Evolutionary conservation across 2,113 vertebrate genomes (phyloP), one percentile per base, ranked within the genome.

Genomic region (Cephalopholis sonnerati): DNA sequence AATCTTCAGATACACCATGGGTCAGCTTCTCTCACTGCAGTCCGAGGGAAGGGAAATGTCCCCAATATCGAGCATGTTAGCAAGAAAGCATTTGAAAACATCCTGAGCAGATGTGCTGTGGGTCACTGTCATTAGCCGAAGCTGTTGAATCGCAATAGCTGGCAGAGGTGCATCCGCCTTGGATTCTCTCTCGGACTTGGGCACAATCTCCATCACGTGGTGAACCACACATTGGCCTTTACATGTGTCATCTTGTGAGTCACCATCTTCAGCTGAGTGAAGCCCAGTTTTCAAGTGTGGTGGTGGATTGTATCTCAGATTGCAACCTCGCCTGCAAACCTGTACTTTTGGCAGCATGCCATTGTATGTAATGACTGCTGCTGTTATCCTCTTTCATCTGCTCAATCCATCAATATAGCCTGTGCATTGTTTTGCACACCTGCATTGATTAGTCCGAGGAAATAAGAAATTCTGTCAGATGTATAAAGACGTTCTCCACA

Each of bases 111-210:
- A 84, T 79, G 77, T 76, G 83, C 50, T 82, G 69, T 32, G 53
- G 54, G 78, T 67, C 29, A 84, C 57, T 66, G 69, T 78, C 74
- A 82, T 84, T 82, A 82, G 24, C 51, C 57, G 57, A 24, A 62
- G 50, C 65, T 79, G 77, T 69, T 68, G 44, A 79, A 65, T 65
- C 27, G 75, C 24, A 88, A 32, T 77, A 71, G n/a, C 24, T 70
- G 36, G 51, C 24, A n/a, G 72, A 70, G 27, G 24, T 13, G 1
- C 2, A 1, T 22, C 20, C 5, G 1, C 20, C 25, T 32, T 17
- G 11, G 9, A 44, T 36, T 36, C 41, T 46, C 41, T 32, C 13
- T 9, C 8, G 5, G 50, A 67, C 39, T n/a, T 58, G 10, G 10
- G 15, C 13, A 48, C n/a, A 55, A 66, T 59, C 10, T 32, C 18